Percentiles rank a stretch among this genome's conserved stretches.
Evolutionary conservation across 2,113 vertebrate species (phyloP).

Genomic region (Pseudolaguvia tuberculata): DNA sequence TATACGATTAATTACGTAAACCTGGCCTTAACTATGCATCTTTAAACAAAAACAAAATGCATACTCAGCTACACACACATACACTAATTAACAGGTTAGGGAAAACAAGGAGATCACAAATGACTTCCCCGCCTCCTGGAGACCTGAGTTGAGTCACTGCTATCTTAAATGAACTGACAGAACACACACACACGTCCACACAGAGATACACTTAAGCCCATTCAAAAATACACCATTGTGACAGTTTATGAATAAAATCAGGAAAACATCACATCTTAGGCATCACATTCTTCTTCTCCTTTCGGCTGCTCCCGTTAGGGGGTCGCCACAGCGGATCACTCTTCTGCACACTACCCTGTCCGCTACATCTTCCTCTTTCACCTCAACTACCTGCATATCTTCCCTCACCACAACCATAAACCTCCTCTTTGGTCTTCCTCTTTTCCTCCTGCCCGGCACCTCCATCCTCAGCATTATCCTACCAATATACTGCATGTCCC

Average conservation of each 20-base stretch:
- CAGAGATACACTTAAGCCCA: slow-evolving; percentile 24
- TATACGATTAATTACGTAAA: slow-evolving; percentile 30
- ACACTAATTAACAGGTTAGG: slow-evolving; percentile 41
- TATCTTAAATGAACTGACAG: slow-evolving; percentile 36
- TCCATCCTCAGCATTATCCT: too few relatives aligned
- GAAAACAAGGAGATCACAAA: slow-evolving; percentile 34
- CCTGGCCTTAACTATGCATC: slow-evolving; percentile 17
- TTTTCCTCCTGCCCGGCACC: too few relatives aligned
- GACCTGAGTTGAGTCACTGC: slow-evolving; percentile 40
- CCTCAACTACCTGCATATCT: too few relatives aligned
- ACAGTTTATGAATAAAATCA: slow-evolving; percentile 9
- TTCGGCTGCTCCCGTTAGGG: too few relatives aligned
- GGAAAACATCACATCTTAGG: slow-evolving; percentile 10
- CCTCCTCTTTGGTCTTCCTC: too few relatives aligned
- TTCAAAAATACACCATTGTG: not conserved
- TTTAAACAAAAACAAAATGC: slow-evolving; percentile 26
- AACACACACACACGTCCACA: slow-evolving; percentile 23
- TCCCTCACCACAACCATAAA: too few relatives aligned
- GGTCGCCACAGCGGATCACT: too few relatives aligned
- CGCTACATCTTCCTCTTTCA: too few relatives aligned
- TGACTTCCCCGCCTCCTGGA: slow-evolving; percentile 39
- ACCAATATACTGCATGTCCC: too few relatives aligned
- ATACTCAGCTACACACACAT: slow-evolving; percentile 15
- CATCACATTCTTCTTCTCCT: not conserved
- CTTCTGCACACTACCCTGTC: too few relatives aligned